These are phyloP conservation scores for Tetrax tetrax DNA, from an alignment of 2,113 vertebrate genomes.

Conservation along the genomic window DNA sequence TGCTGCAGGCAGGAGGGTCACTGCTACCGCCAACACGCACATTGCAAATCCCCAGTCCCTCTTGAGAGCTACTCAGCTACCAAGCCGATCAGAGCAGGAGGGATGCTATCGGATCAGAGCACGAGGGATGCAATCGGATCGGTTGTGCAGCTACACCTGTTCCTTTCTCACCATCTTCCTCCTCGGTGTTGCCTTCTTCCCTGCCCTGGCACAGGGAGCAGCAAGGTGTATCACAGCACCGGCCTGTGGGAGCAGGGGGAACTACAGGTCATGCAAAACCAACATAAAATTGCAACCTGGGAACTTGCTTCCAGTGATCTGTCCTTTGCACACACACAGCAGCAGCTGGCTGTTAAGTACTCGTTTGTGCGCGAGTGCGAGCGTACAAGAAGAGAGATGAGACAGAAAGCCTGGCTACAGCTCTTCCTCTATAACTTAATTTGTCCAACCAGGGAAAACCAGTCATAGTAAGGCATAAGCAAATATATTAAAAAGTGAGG, in stretches of 20 bases:
- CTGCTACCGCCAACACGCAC: neutral
- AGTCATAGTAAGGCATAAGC: neutral
- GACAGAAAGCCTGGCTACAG: neutral
- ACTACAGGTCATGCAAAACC: neutral
- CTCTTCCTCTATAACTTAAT: neutral
- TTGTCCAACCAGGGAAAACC: neutral
- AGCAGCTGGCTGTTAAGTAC: rapidly evolving
- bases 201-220: neutral
- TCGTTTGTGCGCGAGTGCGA: rapidly evolving
- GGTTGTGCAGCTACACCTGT: neutral
- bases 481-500: neutral
- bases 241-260: slow-evolving; percentile 8
- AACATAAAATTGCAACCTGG: rapidly evolving
- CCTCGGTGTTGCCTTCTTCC: neutral
- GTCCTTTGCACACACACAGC: neutral
- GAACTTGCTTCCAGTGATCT: rapidly evolving
- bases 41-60: neutral
- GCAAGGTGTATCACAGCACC: neutral
- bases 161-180: neutral
- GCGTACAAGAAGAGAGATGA: neutral
- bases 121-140: neutral
- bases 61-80: neutral
- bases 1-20: neutral
- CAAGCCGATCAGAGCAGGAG: neutral
- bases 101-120: neutral